phyloP scores from a whole-genome alignment of 2,797 vertebrate genomes.

The Anas acuta region DNA sequence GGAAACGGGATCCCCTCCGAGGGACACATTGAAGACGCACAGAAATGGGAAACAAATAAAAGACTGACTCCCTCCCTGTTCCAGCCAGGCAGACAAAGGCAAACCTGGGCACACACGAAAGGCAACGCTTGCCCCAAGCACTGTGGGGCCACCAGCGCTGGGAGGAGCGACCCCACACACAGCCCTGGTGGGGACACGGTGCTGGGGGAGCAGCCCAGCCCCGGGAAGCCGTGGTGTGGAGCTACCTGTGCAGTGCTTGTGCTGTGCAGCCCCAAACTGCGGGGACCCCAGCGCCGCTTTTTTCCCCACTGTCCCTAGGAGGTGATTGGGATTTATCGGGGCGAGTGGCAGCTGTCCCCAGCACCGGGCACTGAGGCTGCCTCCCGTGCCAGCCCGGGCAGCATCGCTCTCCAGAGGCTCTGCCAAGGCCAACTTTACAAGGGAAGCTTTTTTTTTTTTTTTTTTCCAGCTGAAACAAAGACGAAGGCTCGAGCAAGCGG shows the following conservation, averaged over 20 bases:
- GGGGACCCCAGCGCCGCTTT: neutral
- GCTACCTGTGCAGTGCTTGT: neutral
- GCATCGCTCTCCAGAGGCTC: slow-evolving; percentile 46
- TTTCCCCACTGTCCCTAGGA: neutral
- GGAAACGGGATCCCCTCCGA: slow-evolving; percentile 61
- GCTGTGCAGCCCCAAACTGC: neutral
- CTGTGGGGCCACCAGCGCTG: neutral
- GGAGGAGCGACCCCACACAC: neutral
- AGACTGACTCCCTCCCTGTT: neutral
- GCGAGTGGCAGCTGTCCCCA: neutral
- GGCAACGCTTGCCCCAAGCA: neutral
- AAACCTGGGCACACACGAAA: slow-evolving; percentile 19
- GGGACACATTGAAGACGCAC: slow-evolving; percentile 4
- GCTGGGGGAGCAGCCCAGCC: neutral
- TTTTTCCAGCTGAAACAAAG: slow-evolving; percentile 62
- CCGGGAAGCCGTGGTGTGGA: neutral
- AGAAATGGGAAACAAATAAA: slow-evolving; percentile 43
- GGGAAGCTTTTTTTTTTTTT: slow-evolving; percentile 12
- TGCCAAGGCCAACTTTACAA: slow-evolving; percentile 60
- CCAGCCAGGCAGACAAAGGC: slow-evolving; percentile 43
- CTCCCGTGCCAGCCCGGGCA: slow-evolving; percentile 16
- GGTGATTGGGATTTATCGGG: slow-evolving; percentile 28
- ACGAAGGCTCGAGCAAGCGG: neutral
- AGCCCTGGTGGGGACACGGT: neutral
- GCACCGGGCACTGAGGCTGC: neutral